Percentiles rank a stretch among this genome's conserved stretches.
Conservation (phyloP, 2,113 vertebrate genomes). For the Sceloporus tristichus region DNA sequence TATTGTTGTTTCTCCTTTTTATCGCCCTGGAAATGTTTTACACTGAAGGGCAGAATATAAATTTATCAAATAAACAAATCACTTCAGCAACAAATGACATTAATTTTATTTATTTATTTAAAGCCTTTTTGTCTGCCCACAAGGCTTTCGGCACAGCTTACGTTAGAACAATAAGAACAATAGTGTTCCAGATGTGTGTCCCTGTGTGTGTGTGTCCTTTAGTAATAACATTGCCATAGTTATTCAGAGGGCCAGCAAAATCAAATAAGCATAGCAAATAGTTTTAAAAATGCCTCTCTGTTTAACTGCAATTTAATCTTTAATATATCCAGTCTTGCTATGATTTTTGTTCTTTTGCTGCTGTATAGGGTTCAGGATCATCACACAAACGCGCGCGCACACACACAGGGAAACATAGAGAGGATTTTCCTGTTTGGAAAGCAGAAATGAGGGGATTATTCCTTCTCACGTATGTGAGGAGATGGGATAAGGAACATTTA, state of each 20-base stretch:
- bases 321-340: neutral
- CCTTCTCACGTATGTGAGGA: no score
- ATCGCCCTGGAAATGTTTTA: slow-evolving; percentile 6
- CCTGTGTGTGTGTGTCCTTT: neutral
- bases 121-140: neutral
- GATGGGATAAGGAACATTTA: no score
- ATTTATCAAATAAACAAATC: neutral
- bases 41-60: neutral
- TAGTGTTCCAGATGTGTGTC: neutral
- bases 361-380: neutral
- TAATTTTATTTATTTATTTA: neutral
- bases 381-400: no score
- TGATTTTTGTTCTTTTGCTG: neutral
- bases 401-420: no score
- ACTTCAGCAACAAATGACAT: neutral
- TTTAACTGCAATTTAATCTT: neutral
- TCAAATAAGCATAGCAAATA: neutral
- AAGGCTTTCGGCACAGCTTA: neutral
- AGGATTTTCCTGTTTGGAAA: no score
- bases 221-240: neutral
- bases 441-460: no score
- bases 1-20: neutral
- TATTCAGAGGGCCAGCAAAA: neutral
- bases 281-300: neutral
- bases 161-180: neutral